These are phyloP conservation scores for Scomber colias DNA, from an alignment of 2,113 vertebrate species.

Conservation along the genomic window DNA sequence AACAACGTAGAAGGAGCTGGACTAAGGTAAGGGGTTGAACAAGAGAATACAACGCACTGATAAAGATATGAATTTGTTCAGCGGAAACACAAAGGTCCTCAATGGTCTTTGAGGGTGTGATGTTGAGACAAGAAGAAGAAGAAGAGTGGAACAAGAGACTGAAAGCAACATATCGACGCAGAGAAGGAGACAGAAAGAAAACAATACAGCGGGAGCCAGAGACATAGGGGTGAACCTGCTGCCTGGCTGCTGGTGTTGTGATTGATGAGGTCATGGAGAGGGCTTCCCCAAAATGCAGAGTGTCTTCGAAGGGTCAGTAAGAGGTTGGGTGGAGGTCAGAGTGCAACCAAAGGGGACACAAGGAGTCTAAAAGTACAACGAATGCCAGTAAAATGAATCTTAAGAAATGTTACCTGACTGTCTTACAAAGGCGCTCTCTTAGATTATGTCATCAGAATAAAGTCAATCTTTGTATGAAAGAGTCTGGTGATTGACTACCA, in stretches of 20 bases:
- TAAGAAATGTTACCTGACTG: not conserved
- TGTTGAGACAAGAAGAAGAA: conserved; percentile 1
- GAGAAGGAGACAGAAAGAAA: conserved; percentile 48
- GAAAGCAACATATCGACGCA: conserved; percentile 16
- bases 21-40: conserved; percentile 11
- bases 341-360: conserved; percentile 71
- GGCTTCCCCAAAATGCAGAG: conserved; percentile 74
- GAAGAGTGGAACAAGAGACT: conserved; percentile 40
- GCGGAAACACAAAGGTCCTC: not conserved
- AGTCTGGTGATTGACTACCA: no score
- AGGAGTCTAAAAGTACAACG: conserved; percentile 17
- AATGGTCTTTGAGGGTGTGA: conserved; percentile 14
- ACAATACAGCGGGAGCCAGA: conserved; percentile 61
- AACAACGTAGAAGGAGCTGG: conserved; percentile 20
- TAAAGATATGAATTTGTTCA: conserved; percentile 33
- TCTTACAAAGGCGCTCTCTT: no score
- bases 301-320: conserved; percentile 74
- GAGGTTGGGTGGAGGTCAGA: conserved; percentile 80
- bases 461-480: no score
- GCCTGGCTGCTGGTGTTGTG: conserved; percentile 73
- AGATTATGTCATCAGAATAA: no score
- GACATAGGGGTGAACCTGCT: conserved; percentile 72
- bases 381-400: not conserved
- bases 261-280: conserved; percentile 85
- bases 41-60: conserved; percentile 26